phyloP scores from a whole-genome alignment of 2,888 invertebrate species.

The Acronicta alni region DNA sequence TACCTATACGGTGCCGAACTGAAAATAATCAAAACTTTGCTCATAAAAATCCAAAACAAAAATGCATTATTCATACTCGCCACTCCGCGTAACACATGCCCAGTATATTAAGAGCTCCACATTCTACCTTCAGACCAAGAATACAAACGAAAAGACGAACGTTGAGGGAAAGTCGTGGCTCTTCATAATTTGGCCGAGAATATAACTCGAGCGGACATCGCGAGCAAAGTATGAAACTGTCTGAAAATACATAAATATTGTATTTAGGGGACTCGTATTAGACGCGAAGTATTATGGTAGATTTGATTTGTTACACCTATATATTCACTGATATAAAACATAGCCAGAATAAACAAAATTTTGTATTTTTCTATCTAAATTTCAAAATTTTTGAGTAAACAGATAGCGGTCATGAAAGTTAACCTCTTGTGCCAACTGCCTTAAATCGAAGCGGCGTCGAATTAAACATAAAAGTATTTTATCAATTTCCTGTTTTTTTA shows the following conservation, averaged over 20 bases:
- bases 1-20: constrained; percentile 84
- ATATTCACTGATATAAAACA: constrained; percentile 37
- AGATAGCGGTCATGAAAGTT: constrained; percentile 16
- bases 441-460: too few relatives aligned
- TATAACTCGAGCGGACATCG: constrained; percentile 79
- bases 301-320: constrained; percentile 58
- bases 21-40: constrained; percentile 89
- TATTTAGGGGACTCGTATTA: constrained; percentile 78
- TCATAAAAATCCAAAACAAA: constrained; percentile 90
- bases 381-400: neutral
- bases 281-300: constrained; percentile 58
- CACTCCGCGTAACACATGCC: constrained; percentile 75
- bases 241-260: constrained; percentile 88
- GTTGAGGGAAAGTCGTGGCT: constrained; percentile 65
- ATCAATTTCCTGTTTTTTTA: too few relatives aligned
- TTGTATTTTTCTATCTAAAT: neutral
- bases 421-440: constrained; percentile 40
- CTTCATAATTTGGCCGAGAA: constrained; percentile 70
- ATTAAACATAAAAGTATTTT: too few relatives aligned
- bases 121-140: constrained; percentile 61
- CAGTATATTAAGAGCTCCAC: constrained; percentile 66
- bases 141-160: constrained; percentile 60
- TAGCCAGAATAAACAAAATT: constrained; percentile 12
- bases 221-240: constrained; percentile 85
- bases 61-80: constrained; percentile 89